Conservation (phyloP, 2,888 invertebrate genomes). For the Amblyjoppa fuscipennis region DNA sequence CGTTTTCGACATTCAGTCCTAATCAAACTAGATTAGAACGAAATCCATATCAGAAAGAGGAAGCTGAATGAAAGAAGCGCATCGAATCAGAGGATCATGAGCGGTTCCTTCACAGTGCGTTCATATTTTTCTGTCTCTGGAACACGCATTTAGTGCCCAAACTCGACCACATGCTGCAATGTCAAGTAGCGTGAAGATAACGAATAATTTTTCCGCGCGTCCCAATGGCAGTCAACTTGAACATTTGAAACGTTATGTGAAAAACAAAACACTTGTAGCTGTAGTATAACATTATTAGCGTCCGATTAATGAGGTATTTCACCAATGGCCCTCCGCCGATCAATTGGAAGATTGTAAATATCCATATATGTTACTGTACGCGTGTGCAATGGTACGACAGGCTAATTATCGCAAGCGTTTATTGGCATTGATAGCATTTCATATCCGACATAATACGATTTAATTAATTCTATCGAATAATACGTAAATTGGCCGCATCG, state of each 20-base stretch:
- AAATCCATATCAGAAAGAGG: background rate
- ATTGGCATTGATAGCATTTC: background rate
- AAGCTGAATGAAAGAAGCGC: background rate
- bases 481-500: constrained; percentile 44
- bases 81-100: background rate
- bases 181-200: background rate
- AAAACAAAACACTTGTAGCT: background rate
- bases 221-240: background rate
- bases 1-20: background rate
- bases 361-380: background rate
- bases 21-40: background rate
- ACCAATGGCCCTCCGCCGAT: background rate
- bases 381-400: background rate
- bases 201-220: background rate
- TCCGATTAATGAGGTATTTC: background rate
- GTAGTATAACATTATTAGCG: background rate
- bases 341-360: background rate
- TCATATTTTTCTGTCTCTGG: background rate
- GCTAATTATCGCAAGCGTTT: background rate
- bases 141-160: background rate
- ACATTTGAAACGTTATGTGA: background rate
- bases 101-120: background rate
- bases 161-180: background rate
- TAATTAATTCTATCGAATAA: constrained; percentile 62
- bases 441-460: constrained; percentile 12